phyloP scores from a whole-genome alignment of 2,888 invertebrate species.

The Notodonta ziczac region DNA sequence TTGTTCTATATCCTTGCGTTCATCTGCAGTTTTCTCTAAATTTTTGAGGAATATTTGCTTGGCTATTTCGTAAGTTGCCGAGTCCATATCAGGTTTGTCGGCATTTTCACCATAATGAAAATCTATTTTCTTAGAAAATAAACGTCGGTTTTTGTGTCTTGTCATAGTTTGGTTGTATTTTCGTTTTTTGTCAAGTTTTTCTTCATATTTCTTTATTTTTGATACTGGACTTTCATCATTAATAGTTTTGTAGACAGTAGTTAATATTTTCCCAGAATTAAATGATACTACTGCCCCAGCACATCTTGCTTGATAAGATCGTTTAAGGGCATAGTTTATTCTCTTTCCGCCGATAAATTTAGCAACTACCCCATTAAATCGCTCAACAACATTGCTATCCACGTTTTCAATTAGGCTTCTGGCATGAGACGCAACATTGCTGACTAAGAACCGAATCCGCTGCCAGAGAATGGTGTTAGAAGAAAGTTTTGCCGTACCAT shows the following conservation, averaged over 20 bases:
- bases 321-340: conserved; percentile 14
- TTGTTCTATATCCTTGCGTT: conserved; percentile 6
- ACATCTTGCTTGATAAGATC: conserved; percentile 16
- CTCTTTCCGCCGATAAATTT: too few relatives aligned
- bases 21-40: conserved; percentile 6
- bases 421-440: too few relatives aligned
- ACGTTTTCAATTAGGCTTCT: too few relatives aligned
- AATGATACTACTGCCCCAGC: conserved; percentile 20
- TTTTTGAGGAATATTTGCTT: conserved; percentile 1
- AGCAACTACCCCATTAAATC: too few relatives aligned
- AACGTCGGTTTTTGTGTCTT: neutral
- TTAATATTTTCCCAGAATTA: conserved; percentile 16
- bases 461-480: too few relatives aligned
- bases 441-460: too few relatives aligned
- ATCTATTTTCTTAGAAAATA: neutral
- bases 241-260: conserved; percentile 10
- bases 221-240: conserved; percentile 11
- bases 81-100: neutral
- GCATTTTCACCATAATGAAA: neutral
- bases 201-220: too few relatives aligned
- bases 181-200: too few relatives aligned
- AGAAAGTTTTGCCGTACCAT: too few relatives aligned
- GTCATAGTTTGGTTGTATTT: neutral
- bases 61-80: too few relatives aligned
- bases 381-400: too few relatives aligned